Base-by-base conservation (phyloP, 2,797 vertebrate genomes). In the Phrynocephalus guinanensis region DNA sequence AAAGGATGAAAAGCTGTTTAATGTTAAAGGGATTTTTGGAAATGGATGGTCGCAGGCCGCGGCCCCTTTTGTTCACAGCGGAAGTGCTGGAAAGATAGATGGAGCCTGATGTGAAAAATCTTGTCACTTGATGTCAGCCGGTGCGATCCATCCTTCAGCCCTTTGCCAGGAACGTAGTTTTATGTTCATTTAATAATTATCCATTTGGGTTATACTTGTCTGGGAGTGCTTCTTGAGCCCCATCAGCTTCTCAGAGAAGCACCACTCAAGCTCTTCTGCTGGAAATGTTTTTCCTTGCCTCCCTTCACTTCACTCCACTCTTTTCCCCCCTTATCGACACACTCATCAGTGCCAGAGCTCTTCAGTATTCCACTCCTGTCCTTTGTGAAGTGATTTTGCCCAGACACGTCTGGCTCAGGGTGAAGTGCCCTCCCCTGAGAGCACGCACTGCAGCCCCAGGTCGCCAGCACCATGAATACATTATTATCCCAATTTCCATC, bases 321-420 rank as follows among this genome's bases (percentile, higher is more conserved):
- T 96, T 85, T 56, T 60, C 56, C 56, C 97, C 96, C 96, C 96
- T 97, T 97, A 96, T 97, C 96, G 96, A 97, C 96, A 94, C 97
- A 97, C 96, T 97, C 97, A 97, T 97, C 96, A 97, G 97, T 95
- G 96, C 96, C 96, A 96, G 96, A 96, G 97, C 98, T 99, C 97
- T 97, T 99, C 98, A 98, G 98, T 99, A 99, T 99, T 99, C 98
- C 96, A 96, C 97, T 98, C 98, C 98, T 98, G 98, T 99, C 98
- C 98, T 98, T 97, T 98, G 98, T 97, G 98, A 98, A 99, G 98
- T 99, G 98, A 99, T 99, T 99, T 99, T 99, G 98, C 99, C 98
- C 98, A 99, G 99, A 98, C 98, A 99, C 98, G 99, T 99, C 98
- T 99, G 98, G 98, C 98, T 99, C 98, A 98, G 98, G 98, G 99